Base-by-base conservation (phyloP, 2,113 vertebrate genomes). In the Callionymus lyra region DNA sequence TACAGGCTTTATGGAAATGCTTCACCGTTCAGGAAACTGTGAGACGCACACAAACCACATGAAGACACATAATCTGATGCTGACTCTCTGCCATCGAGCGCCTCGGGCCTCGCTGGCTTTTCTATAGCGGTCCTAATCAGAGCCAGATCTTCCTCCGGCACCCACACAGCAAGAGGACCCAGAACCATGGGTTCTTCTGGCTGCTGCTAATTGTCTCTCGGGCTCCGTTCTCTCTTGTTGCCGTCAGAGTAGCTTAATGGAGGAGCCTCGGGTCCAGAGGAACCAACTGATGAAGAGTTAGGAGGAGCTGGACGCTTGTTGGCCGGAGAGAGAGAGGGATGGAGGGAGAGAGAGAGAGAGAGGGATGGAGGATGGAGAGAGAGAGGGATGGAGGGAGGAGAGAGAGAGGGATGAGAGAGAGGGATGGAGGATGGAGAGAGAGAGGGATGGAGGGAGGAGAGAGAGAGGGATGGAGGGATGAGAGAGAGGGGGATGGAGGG, bases 211-310 rank as follows among this genome's bases (percentile, higher is more conserved):
- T 83, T 79, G 72, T 84, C 72, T 77, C 68, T 52, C 38, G 59
- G 72, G 72, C 50, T 73, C 57, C 41, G 58, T 63, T 63, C 43
- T 53, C 50, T 63, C 61, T 48, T 56, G 53, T 72, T 76, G 66
- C 65, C 65, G 63, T 77, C 31, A 54, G 68, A 71, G 65, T 50
- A 53, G 67, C 56, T 62, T 32, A 47, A 65, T 61, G 41, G 75
- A 65, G 63, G 60, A 67, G 63, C 66, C 47, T 21, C 16, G 44
- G 53, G 64, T 76, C 59, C 59, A 65, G 38, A 62, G 59, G 59
- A 73, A 73, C 64, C 63, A 53, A 69, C 65, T 82, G 81, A 79
- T 80, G 76, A 82, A 82, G 80, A 83, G 68, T 83, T 84, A 81
- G 68, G 77, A 78, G 68, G 45, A 64, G 58, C 71, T 59, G 50